Evolutionary conservation across 2,797 vertebrate genomes (phyloP), one percentile per base, ranked within the genome.

Genomic region (Nyctibius grandis): DNA sequence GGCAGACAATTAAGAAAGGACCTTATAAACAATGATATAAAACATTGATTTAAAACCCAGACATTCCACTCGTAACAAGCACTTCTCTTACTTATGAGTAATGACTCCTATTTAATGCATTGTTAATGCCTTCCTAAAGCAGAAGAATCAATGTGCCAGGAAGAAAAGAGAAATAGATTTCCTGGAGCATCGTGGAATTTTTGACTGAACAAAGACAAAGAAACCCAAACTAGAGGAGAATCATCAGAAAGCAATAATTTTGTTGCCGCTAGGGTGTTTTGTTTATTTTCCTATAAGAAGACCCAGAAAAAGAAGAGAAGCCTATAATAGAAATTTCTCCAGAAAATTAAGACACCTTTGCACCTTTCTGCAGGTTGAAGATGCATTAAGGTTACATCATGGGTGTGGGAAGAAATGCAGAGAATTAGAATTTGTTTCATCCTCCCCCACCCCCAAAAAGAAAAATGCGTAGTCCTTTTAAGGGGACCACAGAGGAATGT

Each of bases 111-210:
- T 88, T 95, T 91, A 95, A 85, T 94, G 78, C 50, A 65, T 88
- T 97, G 42, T 95, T 91, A 95, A 85, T 89, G 72, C 29, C 36
- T 89, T 95, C 72, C 78, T 89, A 87, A 92, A 91, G 64, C 59
- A 82, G 40, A 85, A 80, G 67, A 53, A 87, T 85, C 59, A 56
- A 38, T 19, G 28, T 64, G 17, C 60, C 72, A 38, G 29, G 60
- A 89, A 77, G 59, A 73, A 91, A 90, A 79, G 21, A 91, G 74
- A 96, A 95, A 89, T 47, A 91, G 85, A 88, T 94, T 87, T 96
- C 67, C 76, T 78, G 67, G 28, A 53, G 34, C 63, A 70, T 6
- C 34, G 57, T 16, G 63, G 88, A 91, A 75, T 84, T 89, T 92
- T 83, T 73, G 89, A 84, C 3, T 75, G 34, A 51, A 60, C 63